Base-by-base conservation (phyloP, 2,888 invertebrate species). In the Chymomyza procnemis region DNA sequence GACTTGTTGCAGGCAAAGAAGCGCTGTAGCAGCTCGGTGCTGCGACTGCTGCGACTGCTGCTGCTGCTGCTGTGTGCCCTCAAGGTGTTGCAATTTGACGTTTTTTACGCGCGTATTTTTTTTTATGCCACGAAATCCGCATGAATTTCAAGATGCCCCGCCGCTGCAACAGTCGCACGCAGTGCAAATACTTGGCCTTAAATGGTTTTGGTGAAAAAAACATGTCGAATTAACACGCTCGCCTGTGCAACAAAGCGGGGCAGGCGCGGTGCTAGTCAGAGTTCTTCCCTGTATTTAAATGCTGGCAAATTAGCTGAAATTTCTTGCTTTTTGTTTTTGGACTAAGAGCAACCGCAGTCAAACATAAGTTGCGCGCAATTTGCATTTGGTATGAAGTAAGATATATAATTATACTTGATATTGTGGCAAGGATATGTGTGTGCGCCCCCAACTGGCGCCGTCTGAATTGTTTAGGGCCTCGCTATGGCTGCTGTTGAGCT, bases 61-160 rank as follows among this genome's bases (percentile, higher is more conserved):
- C 59, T 50, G 34, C 16, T 46, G 47, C 8, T 19, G 47, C 54
- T 61, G 67, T 76, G 79, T 85, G 77, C 84, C 88, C 89, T 82
- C 78, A 74, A 89, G 89, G 89, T 89, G 89, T 88, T 89, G 89
- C 89, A 89, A 88, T 89, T 89, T 88, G 88, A 88, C 84, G 89
- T 89, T 88, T 82, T 85, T 89, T 89, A 88, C 88, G 85, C 89
- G 88, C 76, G 80, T 76, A 78, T 73, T 82, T 78, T 80, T 74
- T 85, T 26, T 78, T 78, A 75, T 85, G 86, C 86, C 85, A 69
- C 87, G 86, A 80, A 84, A 85, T 76, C 72, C 80, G 75, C 80
- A 80, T 73, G 76, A 76, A 77, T 70, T 73, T 61, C 71, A 61
- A 66, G 67, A 71, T 26, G 0, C 26, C 6, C 26, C 26, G 26